Percentiles rank a stretch among this genome's conserved stretches.
Conservation (phyloP, 2,888 invertebrate species). For the Chymomyza amoena region DNA sequence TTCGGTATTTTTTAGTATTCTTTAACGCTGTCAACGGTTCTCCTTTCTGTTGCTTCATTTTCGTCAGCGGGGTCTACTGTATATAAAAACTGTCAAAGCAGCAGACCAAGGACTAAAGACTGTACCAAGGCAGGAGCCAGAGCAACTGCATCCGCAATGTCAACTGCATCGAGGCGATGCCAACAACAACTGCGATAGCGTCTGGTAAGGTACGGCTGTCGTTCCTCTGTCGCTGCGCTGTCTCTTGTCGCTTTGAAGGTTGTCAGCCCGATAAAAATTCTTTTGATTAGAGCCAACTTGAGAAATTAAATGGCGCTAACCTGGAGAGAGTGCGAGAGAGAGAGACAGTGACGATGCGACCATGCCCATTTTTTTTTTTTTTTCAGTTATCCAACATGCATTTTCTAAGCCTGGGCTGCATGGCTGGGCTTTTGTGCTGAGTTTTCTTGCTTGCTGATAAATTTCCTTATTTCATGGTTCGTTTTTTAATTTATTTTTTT, state of each 20-base stretch:
- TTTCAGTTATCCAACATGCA: too few relatives aligned
- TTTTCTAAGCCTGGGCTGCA: constrained; percentile 24
- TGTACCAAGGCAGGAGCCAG: neutral
- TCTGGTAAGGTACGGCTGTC: neutral
- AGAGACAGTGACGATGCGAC: constrained; percentile 17
- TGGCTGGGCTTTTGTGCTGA: constrained; percentile 11
- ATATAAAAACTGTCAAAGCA: constrained; percentile 35
- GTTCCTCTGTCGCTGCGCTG: neutral
- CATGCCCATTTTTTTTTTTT: constrained; percentile 8
- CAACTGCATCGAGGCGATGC: constrained; percentile 43
- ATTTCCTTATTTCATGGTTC: constrained; percentile 71
- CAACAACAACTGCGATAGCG: constrained; percentile 13
- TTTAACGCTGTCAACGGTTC: constrained; percentile 5
- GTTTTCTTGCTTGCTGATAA: constrained; percentile 55
- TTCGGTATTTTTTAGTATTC: neutral
- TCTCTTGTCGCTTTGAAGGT: constrained; percentile 16
- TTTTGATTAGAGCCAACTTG: constrained; percentile 71
- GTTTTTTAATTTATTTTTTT: constrained; percentile 66
- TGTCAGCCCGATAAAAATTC: constrained; percentile 67
- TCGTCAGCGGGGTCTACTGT: constrained; percentile 27
- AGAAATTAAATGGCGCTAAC: constrained; percentile 74
- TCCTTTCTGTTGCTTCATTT: constrained; percentile 4
- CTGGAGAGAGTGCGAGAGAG: constrained; percentile 32
- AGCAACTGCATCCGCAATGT: constrained; percentile 34
- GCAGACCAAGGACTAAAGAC: neutral